A percentile compares a stretch with the other conserved stretches of the same genome.
Evolutionary conservation across 2,797 vertebrate genomes (phyloP).

Genomic region (Triplophysa yarkandensis): DNA sequence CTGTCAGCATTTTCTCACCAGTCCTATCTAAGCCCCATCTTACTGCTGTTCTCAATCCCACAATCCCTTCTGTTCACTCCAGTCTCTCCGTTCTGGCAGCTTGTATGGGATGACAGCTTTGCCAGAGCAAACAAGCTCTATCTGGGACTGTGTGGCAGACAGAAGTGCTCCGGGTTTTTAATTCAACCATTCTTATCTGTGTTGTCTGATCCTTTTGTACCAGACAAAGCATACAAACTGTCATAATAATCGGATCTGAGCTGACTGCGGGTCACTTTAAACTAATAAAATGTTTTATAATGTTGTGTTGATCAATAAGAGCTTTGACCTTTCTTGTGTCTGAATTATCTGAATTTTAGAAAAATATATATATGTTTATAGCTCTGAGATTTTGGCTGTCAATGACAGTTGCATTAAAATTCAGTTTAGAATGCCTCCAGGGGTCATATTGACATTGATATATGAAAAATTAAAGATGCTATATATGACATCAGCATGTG

Average conservation of each 20-base stretch:
- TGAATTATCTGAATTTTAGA: background rate
- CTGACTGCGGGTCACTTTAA: background rate
- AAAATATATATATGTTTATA: background rate
- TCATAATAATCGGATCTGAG: conserved; percentile 45
- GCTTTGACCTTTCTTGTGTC: too few relatives aligned
- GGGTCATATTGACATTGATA: conserved; percentile 33
- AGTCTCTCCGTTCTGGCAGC: conserved; percentile 49
- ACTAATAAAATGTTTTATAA: background rate
- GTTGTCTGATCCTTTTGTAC: conserved; percentile 39
- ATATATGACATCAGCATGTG: background rate
- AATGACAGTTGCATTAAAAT: background rate
- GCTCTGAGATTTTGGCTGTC: background rate
- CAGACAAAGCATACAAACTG: conserved; percentile 38
- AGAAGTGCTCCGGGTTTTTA: conserved; percentile 60
- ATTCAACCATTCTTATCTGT: conserved; percentile 63
- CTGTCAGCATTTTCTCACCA: conserved; percentile 66
- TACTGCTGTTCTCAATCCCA: conserved; percentile 39
- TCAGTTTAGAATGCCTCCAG: conserved; percentile 11
- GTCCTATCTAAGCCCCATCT: conserved; percentile 53
- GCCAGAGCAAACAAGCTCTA: conserved; percentile 65
- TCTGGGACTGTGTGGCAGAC: conserved; percentile 57
- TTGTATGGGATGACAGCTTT: conserved; percentile 60
- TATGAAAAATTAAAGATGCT: conserved; percentile 16
- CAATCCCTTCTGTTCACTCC: conserved; percentile 30
- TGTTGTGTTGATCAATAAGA: too few relatives aligned